Percentiles rank a stretch among this genome's conserved stretches.
Conservation (phyloP, 2,888 invertebrate genomes). For the Lasioglossum calceatum region DNA sequence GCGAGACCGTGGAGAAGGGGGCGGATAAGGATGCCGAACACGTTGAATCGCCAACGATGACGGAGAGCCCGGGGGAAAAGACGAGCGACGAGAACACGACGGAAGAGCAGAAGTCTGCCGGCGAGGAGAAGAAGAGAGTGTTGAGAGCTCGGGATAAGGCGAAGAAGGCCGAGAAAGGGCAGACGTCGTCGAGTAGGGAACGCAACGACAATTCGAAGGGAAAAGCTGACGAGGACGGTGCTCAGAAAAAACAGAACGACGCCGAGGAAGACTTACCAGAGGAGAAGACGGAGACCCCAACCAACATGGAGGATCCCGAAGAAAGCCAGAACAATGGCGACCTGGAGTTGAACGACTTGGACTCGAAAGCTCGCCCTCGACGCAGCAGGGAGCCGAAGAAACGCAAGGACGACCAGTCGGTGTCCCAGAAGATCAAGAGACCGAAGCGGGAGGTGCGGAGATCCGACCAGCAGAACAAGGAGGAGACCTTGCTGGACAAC, state of each 20-base stretch:
- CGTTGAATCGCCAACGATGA: background rate
- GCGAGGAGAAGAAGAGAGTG: conserved; percentile 77
- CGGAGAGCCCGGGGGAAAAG: conserved; percentile 35
- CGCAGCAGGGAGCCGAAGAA: conserved; percentile 78
- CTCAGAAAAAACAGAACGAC: conserved; percentile 27
- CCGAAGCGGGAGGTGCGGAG: conserved; percentile 69
- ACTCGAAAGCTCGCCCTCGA: conserved; percentile 75
- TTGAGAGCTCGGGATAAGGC: conserved; percentile 77
- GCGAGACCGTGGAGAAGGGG: conserved; percentile 14
- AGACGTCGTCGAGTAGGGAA: conserved; percentile 46
- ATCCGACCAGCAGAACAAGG: conserved; percentile 80
- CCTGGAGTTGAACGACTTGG: conserved; percentile 73
- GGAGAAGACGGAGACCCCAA: conserved; percentile 52
- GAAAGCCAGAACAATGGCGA: conserved; percentile 82
- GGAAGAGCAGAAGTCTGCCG: conserved; percentile 67
- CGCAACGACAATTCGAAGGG: conserved; percentile 52
- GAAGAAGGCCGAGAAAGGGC: conserved; percentile 71
- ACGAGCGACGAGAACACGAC: background rate
- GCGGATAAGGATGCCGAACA: conserved; percentile 33
- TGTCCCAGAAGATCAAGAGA: conserved; percentile 69
- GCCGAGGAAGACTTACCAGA: conserved; percentile 41
- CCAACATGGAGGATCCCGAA: conserved; percentile 79
- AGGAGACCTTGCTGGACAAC: conserved; percentile 81
- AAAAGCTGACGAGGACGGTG: conserved; percentile 57
- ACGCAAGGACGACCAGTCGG: conserved; percentile 74